Evolutionary conservation across 2,797 vertebrate species (phyloP), one percentile per base, ranked within the genome.

Genomic region (Hephaestus fuliginosus): DNA sequence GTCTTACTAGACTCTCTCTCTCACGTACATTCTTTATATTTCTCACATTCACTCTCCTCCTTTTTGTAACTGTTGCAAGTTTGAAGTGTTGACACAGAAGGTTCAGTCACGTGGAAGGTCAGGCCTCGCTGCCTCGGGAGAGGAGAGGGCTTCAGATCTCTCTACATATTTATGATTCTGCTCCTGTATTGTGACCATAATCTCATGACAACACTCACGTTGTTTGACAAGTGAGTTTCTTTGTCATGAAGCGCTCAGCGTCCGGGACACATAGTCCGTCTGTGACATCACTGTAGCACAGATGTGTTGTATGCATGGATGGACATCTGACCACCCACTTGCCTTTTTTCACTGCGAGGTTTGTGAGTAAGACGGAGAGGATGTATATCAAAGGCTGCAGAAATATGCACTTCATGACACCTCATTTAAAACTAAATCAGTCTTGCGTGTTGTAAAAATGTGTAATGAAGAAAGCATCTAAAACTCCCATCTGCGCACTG

Each of bases 181-280:
- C 91, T 90, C 82, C 89, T 28, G 76, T 91, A 83, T 87, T 89
- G 86, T 91, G 82, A 78, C 82, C 80, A 78, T 76, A 73, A 81
- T 88, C 75, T 87, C 66, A 56, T 62, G 80, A 89, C 78, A 86
- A 80, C 60, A 48, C 63, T 82, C 64, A 63, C 66, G 49, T 86
- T 92, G 88, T 92, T 94, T 93, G 89, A 93, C 86, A 92, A 83
- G 91, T 78, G 67, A 74, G 82, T 81, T 88, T 84, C 73, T 73
- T 80, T 66, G 75, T 78, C 86, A 73, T 76, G 74, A 83, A 85
- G 60, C 36, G 60, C 46, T 67, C 74, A 75, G 71, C 64, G 69
- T 80, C 78, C 69, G 66, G 48, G 71, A 85, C 66, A 30, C 56
- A 66, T 76, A 18, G 0, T 65, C 77, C 70, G 44, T 48, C 63